A percentile compares a stretch with the other conserved stretches of the same genome.
phyloP scores from a whole-genome alignment of 1,140 invertebrate genomes.

The Bombus pascuorum region DNA sequence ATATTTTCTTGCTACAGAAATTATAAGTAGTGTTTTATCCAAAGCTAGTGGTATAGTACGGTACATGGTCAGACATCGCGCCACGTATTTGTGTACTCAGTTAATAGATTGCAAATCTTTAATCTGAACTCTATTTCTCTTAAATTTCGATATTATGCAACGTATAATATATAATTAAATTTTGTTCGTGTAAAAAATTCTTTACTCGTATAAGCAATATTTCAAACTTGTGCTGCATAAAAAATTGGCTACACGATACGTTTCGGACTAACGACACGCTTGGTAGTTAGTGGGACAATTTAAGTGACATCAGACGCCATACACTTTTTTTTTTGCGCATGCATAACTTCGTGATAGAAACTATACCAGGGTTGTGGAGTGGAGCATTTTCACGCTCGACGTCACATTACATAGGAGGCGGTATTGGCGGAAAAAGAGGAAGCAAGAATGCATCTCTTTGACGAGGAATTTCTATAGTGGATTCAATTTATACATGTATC shows the following conservation, averaged over 20 bases:
- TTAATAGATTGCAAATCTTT: not conserved
- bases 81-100: too few species aligned
- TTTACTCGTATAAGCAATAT: not conserved
- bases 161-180: not conserved
- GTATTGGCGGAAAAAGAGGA: conserved; percentile 57
- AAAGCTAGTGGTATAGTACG: not conserved
- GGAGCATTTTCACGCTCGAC: conserved; percentile 65
- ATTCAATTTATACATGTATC: conserved; percentile 50
- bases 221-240: not conserved
- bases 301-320: conserved; percentile 5
- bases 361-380: conserved; percentile 29
- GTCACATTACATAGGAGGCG: conserved; percentile 53
- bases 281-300: not conserved
- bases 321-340: conserved; percentile 29
- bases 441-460: conserved; percentile 70
- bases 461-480: conserved; percentile 67
- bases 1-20: not conserved
- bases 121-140: not conserved
- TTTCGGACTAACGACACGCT: not conserved
- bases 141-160: not conserved
- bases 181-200: not conserved
- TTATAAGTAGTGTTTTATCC: not conserved
- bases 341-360: conserved; percentile 48
- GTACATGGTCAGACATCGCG: not conserved
- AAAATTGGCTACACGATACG: not conserved